Evolutionary conservation across 2,113 vertebrate species (phyloP).

Genomic region (Stictonetta naevosa): DNA sequence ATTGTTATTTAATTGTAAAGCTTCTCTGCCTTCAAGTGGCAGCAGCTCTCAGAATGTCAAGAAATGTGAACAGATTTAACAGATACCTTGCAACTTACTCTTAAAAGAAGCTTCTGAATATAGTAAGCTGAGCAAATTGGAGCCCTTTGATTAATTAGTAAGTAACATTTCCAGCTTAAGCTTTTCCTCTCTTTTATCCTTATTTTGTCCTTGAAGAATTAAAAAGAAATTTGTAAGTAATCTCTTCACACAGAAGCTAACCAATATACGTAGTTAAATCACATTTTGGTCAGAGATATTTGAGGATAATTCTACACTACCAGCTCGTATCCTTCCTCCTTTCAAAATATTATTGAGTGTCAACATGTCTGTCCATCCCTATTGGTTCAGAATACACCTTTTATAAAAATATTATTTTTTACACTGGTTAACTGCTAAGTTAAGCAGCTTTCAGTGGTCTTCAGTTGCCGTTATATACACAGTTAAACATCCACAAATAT

Average conservation of each 20-base stretch:
- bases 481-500: background rate
- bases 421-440: background rate
- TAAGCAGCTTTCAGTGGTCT: background rate
- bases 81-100: background rate
- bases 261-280: background rate
- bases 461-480: background rate
- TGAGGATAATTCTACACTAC: background rate
- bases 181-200: background rate
- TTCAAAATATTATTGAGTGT: background rate
- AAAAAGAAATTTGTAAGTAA: background rate
- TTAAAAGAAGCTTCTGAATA: background rate
- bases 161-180: background rate
- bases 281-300: background rate
- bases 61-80: background rate
- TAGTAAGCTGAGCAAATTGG: background rate
- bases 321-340: background rate
- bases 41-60: background rate
- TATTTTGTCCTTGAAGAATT: background rate
- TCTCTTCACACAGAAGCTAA: background rate
- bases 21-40: background rate
- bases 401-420: background rate
- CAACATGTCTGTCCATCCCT: background rate
- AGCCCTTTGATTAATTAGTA: background rate
- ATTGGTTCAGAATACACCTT: background rate
- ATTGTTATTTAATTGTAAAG: background rate